Conservation (phyloP, 2,113 vertebrate species). For the Nestor notabilis region DNA sequence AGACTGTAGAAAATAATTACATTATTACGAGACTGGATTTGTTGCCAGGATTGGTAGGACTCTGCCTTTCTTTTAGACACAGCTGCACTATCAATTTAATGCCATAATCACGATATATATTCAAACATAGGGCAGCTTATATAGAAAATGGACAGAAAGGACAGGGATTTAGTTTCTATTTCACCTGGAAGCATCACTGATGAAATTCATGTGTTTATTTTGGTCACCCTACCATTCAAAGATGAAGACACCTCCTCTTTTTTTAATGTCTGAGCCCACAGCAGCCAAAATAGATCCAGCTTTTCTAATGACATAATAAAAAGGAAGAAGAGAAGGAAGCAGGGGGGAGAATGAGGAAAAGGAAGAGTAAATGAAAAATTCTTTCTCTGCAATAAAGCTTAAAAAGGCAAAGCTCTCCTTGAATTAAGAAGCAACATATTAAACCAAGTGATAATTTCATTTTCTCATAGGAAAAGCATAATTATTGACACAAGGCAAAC, state of each 20-base stretch:
- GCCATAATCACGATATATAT: neutral
- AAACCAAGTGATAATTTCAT: neutral
- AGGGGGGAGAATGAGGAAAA: neutral
- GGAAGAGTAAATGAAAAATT: neutral
- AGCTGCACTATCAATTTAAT: neutral
- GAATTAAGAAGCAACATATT: neutral
- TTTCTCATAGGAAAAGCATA: neutral
- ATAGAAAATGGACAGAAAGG: neutral
- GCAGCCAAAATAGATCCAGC: neutral
- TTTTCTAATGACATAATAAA: neutral
- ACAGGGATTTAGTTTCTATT: neutral
- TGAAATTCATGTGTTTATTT: neutral
- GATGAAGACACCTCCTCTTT: neutral
- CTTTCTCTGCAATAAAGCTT: neutral
- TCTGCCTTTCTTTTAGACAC: neutral
- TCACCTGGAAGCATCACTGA: neutral
- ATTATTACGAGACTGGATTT: slow-evolving; percentile 28
- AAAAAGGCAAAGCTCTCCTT: neutral
- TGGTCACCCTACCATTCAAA: neutral
- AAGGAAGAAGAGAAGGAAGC: neutral
- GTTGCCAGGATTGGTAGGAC: slow-evolving; percentile 18
- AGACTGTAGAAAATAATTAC: slow-evolving; percentile 29
- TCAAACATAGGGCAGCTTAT: neutral
- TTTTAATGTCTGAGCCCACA: neutral
- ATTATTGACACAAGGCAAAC: neutral